phyloP scores from a whole-genome alignment of 1,140 invertebrate species.

The Hyphantria cunea region DNA sequence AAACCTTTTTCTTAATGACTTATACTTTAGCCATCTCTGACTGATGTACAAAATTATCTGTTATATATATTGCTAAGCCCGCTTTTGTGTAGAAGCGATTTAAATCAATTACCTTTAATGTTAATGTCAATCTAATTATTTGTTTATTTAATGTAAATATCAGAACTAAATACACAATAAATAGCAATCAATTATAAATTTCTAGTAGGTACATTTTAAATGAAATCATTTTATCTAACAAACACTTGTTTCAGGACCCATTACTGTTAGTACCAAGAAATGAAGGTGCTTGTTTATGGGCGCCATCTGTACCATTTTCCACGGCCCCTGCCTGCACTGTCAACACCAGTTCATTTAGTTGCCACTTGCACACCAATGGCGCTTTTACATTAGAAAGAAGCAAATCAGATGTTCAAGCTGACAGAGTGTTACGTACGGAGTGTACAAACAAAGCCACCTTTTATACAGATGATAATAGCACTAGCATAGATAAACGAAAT shows the following conservation, averaged over 20 bases:
- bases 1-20: too few relatives aligned
- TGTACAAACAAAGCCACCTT: conserved; percentile 59
- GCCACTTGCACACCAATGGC: conserved; percentile 70
- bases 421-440: conserved; percentile 52
- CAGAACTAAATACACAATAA: too few relatives aligned
- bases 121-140: too few relatives aligned
- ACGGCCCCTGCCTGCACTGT: conserved; percentile 63
- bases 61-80: too few relatives aligned
- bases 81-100: too few relatives aligned
- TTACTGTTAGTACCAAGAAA: conserved; percentile 85
- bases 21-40: too few relatives aligned
- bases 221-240: too few relatives aligned
- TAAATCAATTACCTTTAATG: too few relatives aligned
- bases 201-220: too few relatives aligned
- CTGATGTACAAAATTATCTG: too few relatives aligned
- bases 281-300: conserved; percentile 81
- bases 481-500: conserved; percentile 32
- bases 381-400: conserved; percentile 73
- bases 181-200: too few relatives aligned
- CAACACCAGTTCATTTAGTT: conserved; percentile 68
- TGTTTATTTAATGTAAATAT: too few relatives aligned
- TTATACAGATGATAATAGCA: conserved; percentile 53
- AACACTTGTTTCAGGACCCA: conserved; percentile 75
- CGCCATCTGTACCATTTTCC: conserved; percentile 70
- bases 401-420: conserved; percentile 71